Evolutionary conservation across 2,797 vertebrate species (phyloP).

Genomic region (Gymnothorax javanicus): DNA sequence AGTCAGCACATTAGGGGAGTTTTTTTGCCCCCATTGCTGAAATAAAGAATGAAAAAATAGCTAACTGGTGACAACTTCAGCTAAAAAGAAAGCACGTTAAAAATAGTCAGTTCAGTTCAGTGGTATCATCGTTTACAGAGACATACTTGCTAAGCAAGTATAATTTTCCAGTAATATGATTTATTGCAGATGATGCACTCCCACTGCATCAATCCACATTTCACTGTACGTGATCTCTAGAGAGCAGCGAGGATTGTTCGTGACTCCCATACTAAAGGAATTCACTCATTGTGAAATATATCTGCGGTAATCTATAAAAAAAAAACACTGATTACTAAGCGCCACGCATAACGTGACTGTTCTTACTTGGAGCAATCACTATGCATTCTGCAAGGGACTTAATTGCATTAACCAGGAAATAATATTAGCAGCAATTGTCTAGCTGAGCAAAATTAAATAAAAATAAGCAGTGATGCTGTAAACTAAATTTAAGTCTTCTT

Average conservation of each 20-base stretch:
- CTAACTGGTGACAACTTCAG: slow-evolving; percentile 48
- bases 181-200: slow-evolving; percentile 62
- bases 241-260: slow-evolving; percentile 43
- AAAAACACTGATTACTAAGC: slow-evolving; percentile 9
- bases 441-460: neutral
- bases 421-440: neutral
- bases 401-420: neutral
- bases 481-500: neutral
- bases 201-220: slow-evolving; percentile 58
- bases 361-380: slow-evolving; percentile 58
- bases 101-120: slow-evolving; percentile 47
- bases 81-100: slow-evolving; percentile 58
- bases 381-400: slow-evolving; percentile 50
- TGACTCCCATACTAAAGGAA: slow-evolving; percentile 59
- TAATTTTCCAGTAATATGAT: slow-evolving; percentile 59
- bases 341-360: neutral
- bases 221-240: slow-evolving; percentile 49
- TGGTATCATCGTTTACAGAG: slow-evolving; percentile 54
- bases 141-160: slow-evolving; percentile 58
- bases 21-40: slow-evolving; percentile 57
- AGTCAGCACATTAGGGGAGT: slow-evolving; percentile 45
- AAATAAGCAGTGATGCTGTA: neutral
- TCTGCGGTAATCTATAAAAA: neutral
- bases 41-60: slow-evolving; percentile 58
- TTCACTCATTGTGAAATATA: neutral